Evolutionary conservation across 2,797 vertebrate species (phyloP).

Genomic region (Pseudomugil tenellus): DNA sequence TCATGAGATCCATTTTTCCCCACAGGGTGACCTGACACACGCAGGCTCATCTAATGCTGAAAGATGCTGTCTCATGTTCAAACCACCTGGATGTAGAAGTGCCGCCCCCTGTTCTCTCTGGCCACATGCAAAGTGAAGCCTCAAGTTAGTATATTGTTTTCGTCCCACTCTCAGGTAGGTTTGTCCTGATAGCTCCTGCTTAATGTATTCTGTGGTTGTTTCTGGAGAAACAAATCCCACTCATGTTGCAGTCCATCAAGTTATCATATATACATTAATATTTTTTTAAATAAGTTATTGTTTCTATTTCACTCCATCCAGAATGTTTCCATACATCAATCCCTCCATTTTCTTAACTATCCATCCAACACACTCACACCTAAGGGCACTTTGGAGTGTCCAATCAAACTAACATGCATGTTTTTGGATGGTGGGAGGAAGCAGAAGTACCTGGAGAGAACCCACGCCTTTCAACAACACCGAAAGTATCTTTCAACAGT

Average conservation of each 20-base stretch:
- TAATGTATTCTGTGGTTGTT: slow-evolving; percentile 83
- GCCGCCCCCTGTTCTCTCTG: slow-evolving; percentile 34
- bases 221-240: slow-evolving; percentile 60
- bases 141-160: slow-evolving; percentile 48
- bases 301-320: slow-evolving; percentile 6
- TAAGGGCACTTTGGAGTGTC: no score
- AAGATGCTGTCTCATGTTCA: slow-evolving; percentile 61
- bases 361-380: no score
- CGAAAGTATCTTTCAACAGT: not conserved
- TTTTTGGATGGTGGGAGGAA: no score
- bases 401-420: no score
- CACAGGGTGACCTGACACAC: slow-evolving; percentile 49
- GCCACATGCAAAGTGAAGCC: slow-evolving; percentile 59
- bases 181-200: slow-evolving; percentile 70
- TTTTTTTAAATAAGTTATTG: not conserved
- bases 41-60: slow-evolving; percentile 25
- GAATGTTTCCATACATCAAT: no score
- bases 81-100: slow-evolving; percentile 59
- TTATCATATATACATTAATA: not conserved
- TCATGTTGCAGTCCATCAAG: not conserved
- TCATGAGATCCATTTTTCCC: slow-evolving; percentile 66
- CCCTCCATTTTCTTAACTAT: no score
- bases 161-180: slow-evolving; percentile 68
- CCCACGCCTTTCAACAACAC: not conserved
- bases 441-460: no score